Evolutionary conservation across 2,888 invertebrate genomes (phyloP), one percentile per base, ranked within the genome.

Genomic region (Drosophila pseudotakahashii): DNA sequence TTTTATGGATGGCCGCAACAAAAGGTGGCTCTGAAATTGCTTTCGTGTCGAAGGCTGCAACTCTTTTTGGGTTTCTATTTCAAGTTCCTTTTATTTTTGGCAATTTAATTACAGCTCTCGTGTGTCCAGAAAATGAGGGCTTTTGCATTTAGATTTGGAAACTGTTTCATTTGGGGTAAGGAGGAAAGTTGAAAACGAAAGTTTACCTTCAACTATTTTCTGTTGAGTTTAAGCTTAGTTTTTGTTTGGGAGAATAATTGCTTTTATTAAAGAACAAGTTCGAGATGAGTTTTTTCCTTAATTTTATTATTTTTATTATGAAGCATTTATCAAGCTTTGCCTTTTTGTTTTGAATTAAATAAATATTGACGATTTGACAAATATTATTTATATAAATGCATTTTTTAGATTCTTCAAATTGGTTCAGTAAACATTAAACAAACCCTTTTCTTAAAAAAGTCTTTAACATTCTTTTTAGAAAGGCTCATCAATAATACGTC

Each of bases 21-120:
- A 68, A 66, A 71, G 72, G 45, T 39, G 71, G 45, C 55, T 54
- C 39, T 54, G 34, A 69, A 66, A 66, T 54, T 68, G 66, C 55
- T 47, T 69, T 66, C 69, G 66, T 66, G 66, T 67, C 68, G 68
- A 67, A 52, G 68, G 52, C 39, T 54, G 69, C 69, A 47, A 13
- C 54, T 26, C 64, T 37, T 45, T 66, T 32, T 34, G 26, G 37
- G 59, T 26, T 39, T 34, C 50, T 42, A 44, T 59, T 59, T 50
- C 59, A 59, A 48, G 50, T 50, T 34, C 32, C 30, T 44, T 50
- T 23, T 45, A n/a, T 45, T 67, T 54, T 50, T 32, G 48, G 34
- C 48, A 71, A 68, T 68, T 71, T 71, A 68, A 68, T 68, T 68
- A 50, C 36, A 26, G 23, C 13, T 19, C 39, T 45, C 37, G n/a